A percentile compares a stretch with the other conserved stretches of the same genome.
Evolutionary conservation across 2,888 invertebrate genomes (phyloP).

Genomic region (Cosmia pyralina): DNA sequence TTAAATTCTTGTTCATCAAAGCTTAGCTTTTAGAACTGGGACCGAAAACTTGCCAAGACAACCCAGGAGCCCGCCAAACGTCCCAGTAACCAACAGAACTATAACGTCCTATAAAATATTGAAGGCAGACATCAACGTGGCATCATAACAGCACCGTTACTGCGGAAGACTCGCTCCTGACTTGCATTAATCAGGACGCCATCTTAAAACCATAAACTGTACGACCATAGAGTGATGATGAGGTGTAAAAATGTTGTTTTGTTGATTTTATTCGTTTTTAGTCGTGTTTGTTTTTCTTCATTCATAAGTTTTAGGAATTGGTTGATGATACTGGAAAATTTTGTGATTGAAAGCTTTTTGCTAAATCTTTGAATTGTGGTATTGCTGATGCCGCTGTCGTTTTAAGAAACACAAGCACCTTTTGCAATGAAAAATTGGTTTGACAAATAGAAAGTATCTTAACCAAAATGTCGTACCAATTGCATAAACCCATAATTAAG

Average conservation of each 20-base stretch:
- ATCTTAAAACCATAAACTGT: slow-evolving; percentile 61
- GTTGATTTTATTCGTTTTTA: slow-evolving; percentile 43
- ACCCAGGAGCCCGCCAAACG: slow-evolving; percentile 15
- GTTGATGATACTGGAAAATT: not conserved
- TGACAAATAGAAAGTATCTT: slow-evolving; percentile 42
- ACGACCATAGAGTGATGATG: slow-evolving; percentile 55
- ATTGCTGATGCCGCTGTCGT: not conserved
- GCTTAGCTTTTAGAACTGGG: too few relatives aligned
- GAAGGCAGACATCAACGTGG: slow-evolving; percentile 64
- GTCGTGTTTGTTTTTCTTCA: slow-evolving; percentile 6
- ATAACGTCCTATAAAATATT: slow-evolving; percentile 64
- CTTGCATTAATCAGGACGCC: slow-evolving; percentile 76
- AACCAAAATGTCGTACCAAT: slow-evolving; percentile 52
- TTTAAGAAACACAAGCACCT: not conserved
- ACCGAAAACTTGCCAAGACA: too few relatives aligned
- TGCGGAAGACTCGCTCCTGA: slow-evolving; percentile 84
- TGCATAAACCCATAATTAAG: slow-evolving; percentile 71
- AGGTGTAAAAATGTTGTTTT: slow-evolving; percentile 42
- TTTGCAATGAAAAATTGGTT: slow-evolving; percentile 27
- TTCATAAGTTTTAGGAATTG: slow-evolving; percentile 18
- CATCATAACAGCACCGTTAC: slow-evolving; percentile 82
- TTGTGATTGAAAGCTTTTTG: slow-evolving; percentile 1
- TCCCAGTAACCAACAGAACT: slow-evolving; percentile 61
- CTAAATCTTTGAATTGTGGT: not conserved
- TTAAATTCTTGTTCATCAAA: not conserved